Base-by-base conservation (phyloP, 2,113 vertebrate species). In the Silurus meridionalis region DNA sequence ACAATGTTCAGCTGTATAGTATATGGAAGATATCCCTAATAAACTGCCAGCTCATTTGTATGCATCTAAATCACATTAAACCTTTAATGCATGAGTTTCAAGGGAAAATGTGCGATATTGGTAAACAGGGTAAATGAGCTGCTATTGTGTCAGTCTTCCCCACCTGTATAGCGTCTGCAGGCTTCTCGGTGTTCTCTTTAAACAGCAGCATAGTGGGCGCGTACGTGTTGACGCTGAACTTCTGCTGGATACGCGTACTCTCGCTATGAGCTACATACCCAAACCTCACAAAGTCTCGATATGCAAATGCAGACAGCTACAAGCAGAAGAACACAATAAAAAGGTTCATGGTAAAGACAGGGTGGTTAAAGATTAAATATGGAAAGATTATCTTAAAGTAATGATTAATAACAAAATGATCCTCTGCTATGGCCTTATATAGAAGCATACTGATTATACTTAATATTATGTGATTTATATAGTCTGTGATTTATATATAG, bases 151-250 rank as follows among this genome's bases (percentile, higher is more conserved):
- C 15, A 25, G 58, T 28, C 6, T n/a, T 37, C 52, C n/a, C 0
- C 92, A 98, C 98, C 98, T 99, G 97, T 67, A 98, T 95, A 5
- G 94, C 90, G 0, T 97, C 97, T 0, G 96, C 95, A 0, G 98
- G 97, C 63, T 95, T 96, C 87, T 95, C 89, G 0, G 93, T 90
- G 83, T 97, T 93, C 90, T 99, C 98, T 89, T 99, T 99, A 88
- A 99, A 99, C 90, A 99, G 80, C 92, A 99, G 93, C 94, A 99
- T 95, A 90, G 96, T 97, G 60, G 98, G 96, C 3, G 94, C 92
- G 7, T 97, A 95, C 60, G 95, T 94, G 0, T 98, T 97, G 91
- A 99, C 92, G 89, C 95, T 97, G 88, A 96, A 98, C 88, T 96
- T 95, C 6, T 92, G 93, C 46, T 95, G 95, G 53, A 99, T 88